Base-by-base conservation (phyloP, 2,113 vertebrate genomes). In the Scomber scombrus region DNA sequence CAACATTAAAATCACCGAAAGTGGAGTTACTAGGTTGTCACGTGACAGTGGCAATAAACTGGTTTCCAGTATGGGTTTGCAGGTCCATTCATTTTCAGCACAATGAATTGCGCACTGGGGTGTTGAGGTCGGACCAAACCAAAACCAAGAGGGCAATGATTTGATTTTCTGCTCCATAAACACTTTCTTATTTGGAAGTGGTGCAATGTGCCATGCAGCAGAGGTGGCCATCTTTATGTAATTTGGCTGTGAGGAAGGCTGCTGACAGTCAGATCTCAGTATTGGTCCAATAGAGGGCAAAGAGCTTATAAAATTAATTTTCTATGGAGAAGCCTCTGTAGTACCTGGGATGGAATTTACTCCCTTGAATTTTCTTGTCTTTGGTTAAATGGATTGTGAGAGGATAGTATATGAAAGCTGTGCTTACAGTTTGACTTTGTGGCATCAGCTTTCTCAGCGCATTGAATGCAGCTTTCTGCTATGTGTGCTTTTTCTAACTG, bases 161-260 rank as follows among this genome's bases (percentile, higher is more conserved):
- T 93, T 92, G 86, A 94, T 94, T 92, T 94, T 91, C 90, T 93
- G 92, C 89, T 90, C 88, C 88, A 91, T 93, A 93, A 93, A 91
- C 88, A 93, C 89, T 90, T 91, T 90, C 66, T 90, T 90, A 89
- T 92, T 90, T 88, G 79, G 85, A 90, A 88, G 78, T 86, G 15
- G 86, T 70, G 88, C 86, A 70, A 80, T 90, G 84, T 88, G 89
- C 76, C 75, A 31, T 83, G 85, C 73, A 85, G 74, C 74, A 64
- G 85, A 85, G 81, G 70, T 81, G 82, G 87, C 73, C 71, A 71
- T 91, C 87, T 90, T 90, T 90, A 91, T 92, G 85, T 83, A 71
- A 84, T 93, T 89, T 91, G 78, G 87, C 88, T 87, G 54, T 46
- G 72, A 85, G 80, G 78, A 86, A 89, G 73, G 47, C 80, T 52